phyloP scores from a whole-genome alignment of 2,888 invertebrate genomes.

The Noctua janthe region DNA sequence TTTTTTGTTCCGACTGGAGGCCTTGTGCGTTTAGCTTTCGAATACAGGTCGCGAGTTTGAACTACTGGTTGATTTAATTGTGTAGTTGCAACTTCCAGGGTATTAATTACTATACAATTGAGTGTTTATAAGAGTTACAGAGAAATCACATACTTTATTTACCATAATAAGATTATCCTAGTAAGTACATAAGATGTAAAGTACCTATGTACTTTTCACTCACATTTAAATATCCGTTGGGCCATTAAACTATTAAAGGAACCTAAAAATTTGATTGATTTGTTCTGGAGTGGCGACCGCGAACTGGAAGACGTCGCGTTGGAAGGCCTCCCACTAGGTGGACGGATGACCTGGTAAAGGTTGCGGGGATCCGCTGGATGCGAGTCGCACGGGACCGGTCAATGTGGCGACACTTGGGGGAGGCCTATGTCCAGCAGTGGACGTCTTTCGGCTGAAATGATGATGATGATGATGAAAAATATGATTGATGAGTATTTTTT shows the following conservation, averaged over 20 bases:
- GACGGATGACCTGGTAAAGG: too few species aligned
- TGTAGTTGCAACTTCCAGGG: background rate
- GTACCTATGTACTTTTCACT: background rate
- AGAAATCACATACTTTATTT: background rate
- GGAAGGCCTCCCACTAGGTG: too few species aligned
- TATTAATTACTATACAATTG: background rate
- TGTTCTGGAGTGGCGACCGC: too few species aligned
- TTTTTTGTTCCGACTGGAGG: background rate
- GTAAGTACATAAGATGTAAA: too few species aligned
- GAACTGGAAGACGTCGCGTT: too few species aligned
- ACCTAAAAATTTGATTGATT: slow-evolving; percentile 26
- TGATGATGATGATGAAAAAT: background rate
- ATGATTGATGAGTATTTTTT: slow-evolving; percentile 25
- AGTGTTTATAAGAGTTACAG: too few species aligned
- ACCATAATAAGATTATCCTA: background rate
- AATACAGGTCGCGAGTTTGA: background rate
- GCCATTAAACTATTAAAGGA: slow-evolving; percentile 9
- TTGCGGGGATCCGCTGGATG: too few species aligned
- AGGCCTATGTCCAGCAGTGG: too few species aligned
- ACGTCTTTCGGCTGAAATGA: too few species aligned
- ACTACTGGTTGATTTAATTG: background rate
- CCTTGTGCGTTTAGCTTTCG: background rate
- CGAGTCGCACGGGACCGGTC: too few species aligned
- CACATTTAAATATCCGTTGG: background rate
- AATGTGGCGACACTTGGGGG: too few species aligned